Base-by-base conservation (phyloP, 2,888 invertebrate genomes). In the Omphaloscelis lunosa region DNA sequence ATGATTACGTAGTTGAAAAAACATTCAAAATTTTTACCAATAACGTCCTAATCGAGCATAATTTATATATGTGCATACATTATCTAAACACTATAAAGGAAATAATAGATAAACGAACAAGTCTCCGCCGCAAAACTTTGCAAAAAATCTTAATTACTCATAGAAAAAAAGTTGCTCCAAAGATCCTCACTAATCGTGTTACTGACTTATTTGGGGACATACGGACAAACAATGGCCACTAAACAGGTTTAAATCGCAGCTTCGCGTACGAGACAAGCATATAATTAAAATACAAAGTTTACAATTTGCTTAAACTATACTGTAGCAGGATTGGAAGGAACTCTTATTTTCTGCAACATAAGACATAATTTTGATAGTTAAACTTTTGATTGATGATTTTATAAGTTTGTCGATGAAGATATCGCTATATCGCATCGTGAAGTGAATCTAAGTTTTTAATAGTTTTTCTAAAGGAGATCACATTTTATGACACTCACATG, bases 181-280 rank as follows among this genome's bases (percentile, higher is more conserved):
- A 79, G 75, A 89, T 90, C 90, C 87, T 89, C 87, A 89, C 92
- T 91, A 92, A 93, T 92, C 91, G 90, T 81, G 87, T 86, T 82
- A 81, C 86, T 71, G 79, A 84, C 87, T 79, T 89, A 93, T 93
- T 94, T 92, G 93, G 92, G 90, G 90, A 90, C 92, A 91, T 61
- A 81, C 86, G 75, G 65, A 88, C 90, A 91, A 89, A 93, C 94
- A 94, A 95, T 94, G 91, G 92, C 88, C 91, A 91, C 92, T 94
- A 95, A 94, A 94, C 95, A 93, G 94, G 94, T 95, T 95, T 94
- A 94, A 95, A 95, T 94, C 95, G 94, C 92, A 90, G 91, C 89
- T 91, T 89, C 90, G 90, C 84, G 91, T 89, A 95, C 95, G 95
- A 93, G 95, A 95, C 94, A 86, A 91, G 95, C 93, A 95, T 95